Percentiles rank a stretch among this genome's conserved stretches.
Conservation (phyloP, 2,888 invertebrate species). For the Stenotaenia linearis region DNA sequence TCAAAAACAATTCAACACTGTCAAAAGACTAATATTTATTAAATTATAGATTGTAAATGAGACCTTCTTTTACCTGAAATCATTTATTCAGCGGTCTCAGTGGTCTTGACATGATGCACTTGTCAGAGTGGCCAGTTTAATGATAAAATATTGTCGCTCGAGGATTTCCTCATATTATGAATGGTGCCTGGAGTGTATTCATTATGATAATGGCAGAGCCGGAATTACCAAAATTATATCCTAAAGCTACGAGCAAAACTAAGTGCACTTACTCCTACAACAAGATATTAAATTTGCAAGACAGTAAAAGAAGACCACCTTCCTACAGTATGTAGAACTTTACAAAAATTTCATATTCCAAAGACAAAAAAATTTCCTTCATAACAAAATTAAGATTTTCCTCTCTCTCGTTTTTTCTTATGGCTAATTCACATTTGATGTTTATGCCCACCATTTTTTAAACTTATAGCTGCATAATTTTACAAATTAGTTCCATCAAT, state of each 20-base stretch:
- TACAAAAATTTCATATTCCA: background rate
- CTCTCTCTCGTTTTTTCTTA: background rate
- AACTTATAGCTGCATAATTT: background rate
- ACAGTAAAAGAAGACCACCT: background rate
- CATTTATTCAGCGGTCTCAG: background rate
- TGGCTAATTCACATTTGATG: background rate
- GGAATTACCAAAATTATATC: background rate
- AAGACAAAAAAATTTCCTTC: background rate
- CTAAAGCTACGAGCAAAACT: background rate
- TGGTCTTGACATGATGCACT: background rate
- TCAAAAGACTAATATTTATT: background rate
- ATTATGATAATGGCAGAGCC: background rate
- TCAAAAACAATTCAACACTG: background rate
- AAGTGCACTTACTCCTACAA: background rate
- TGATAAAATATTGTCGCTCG: background rate
- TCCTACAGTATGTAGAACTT: background rate
- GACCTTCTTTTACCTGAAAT: background rate
- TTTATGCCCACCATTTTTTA: background rate
- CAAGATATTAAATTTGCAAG: background rate
- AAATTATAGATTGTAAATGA: slow-evolving; percentile 15
- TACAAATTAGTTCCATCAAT: background rate
- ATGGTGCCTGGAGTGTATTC: background rate
- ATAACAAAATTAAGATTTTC: background rate
- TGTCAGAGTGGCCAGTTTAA: slow-evolving; percentile 9
- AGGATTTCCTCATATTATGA: slow-evolving; percentile 4